Conservation (phyloP, 2,888 invertebrate species). For the Aphidius colemani region DNA sequence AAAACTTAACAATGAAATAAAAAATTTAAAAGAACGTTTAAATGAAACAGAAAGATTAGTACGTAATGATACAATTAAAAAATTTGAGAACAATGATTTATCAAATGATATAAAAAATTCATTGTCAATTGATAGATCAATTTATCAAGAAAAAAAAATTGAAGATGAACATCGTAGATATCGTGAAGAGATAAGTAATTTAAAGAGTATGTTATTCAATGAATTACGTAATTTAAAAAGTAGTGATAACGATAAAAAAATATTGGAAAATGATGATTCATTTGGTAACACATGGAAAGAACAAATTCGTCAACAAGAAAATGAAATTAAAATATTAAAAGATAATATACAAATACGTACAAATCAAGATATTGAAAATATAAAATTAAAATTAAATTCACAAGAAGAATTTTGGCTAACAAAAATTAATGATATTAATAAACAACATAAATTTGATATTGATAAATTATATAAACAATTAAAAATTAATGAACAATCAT, state of each 20-base stretch:
- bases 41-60: slow-evolving; percentile 67
- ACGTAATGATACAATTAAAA: slow-evolving; percentile 51
- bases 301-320: slow-evolving; percentile 63
- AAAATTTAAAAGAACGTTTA: slow-evolving; percentile 67
- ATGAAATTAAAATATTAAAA: slow-evolving; percentile 62
- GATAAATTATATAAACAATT: slow-evolving; percentile 49
- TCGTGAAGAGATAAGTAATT: slow-evolving; percentile 47
- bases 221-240: slow-evolving; percentile 46
- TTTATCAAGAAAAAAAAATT: slow-evolving; percentile 58
- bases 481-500: slow-evolving; percentile 46
- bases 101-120: slow-evolving; percentile 46
- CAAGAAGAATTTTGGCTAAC: slow-evolving; percentile 55
- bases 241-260: slow-evolving; percentile 35
- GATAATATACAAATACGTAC: slow-evolving; percentile 58
- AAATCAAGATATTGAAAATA: slow-evolving; percentile 46
- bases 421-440: slow-evolving; percentile 52
- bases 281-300: slow-evolving; percentile 47
- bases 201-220: slow-evolving; percentile 47
- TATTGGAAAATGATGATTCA: slow-evolving; percentile 57
- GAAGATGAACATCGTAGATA: slow-evolving; percentile 47
- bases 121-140: slow-evolving; percentile 49
- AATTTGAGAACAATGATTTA: slow-evolving; percentile 29
- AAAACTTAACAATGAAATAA: slow-evolving; percentile 69
- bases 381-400: slow-evolving; percentile 45
- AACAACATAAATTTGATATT: slow-evolving; percentile 49